A percentile compares a stretch with the other conserved stretches of the same genome.
Evolutionary conservation across 2,113 vertebrate genomes (phyloP).

Genomic region (Procavia capensis): DNA sequence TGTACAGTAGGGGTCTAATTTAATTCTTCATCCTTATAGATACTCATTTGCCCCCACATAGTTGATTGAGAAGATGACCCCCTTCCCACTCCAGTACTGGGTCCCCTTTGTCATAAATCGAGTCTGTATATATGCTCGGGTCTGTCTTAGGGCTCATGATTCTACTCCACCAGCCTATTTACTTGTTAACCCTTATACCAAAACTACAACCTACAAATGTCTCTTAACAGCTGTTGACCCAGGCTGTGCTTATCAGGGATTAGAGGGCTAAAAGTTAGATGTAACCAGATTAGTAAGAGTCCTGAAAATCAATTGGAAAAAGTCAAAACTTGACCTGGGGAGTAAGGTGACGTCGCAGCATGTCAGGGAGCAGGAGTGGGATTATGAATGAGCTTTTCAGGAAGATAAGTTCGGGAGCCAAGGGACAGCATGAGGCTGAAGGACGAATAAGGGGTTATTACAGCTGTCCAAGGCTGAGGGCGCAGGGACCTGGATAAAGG

Average conservation of each 20-base stretch:
- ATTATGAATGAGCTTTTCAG: constrained; percentile 1
- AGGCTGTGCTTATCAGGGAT: neutral
- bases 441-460: neutral
- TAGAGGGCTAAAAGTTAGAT: constrained; percentile 39
- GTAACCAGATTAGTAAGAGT: constrained; percentile 28
- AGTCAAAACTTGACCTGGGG: neutral
- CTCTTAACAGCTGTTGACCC: constrained; percentile 1
- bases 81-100: neutral
- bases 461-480: neutral
- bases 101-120: constrained; percentile 14
- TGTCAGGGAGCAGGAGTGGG: constrained; percentile 12
- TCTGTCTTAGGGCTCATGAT: neutral
- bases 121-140: neutral
- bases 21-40: constrained; percentile 33
- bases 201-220: constrained; percentile 21
- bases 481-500: neutral
- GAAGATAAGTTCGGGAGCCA: neutral
- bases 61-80: neutral
- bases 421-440: neutral
- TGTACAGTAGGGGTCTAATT: neutral
- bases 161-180: neutral
- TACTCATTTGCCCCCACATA: neutral
- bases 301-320: constrained; percentile 40
- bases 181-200: neutral
- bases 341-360: neutral